A percentile compares a stretch with the other conserved stretches of the same genome.
These are phyloP conservation scores for Grammomys dolichurus DNA, from an alignment of 2,113 vertebrate species.

Conservation along the genomic window DNA sequence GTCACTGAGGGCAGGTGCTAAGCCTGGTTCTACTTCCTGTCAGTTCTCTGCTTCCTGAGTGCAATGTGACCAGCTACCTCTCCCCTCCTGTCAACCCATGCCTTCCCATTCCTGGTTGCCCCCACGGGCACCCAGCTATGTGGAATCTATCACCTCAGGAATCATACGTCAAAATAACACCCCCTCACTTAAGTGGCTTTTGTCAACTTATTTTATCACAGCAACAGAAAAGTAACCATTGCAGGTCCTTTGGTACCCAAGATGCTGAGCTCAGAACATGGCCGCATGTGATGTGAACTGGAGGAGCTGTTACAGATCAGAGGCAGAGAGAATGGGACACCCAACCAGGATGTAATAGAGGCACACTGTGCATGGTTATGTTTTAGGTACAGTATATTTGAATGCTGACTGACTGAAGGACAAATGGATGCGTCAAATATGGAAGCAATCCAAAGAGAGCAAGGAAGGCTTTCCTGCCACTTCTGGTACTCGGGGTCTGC, in stretches of 20 bases:
- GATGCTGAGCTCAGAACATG: too few relatives aligned
- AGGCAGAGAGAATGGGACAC: not conserved
- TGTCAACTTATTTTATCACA: not conserved
- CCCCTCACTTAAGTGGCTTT: not conserved
- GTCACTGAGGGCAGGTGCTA: too few relatives aligned
- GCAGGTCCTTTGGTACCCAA: not conserved
- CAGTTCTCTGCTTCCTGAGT: not conserved
- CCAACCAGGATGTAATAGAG: fast-evolving
- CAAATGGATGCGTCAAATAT: too few relatives aligned
- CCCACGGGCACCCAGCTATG: too few relatives aligned
- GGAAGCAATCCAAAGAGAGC: not conserved
- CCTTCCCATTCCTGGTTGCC: not conserved
- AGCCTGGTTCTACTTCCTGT: not conserved
- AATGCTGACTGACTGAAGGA: not conserved
- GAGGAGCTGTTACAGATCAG: not conserved
- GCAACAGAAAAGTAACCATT: not conserved
- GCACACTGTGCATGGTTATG: not conserved
- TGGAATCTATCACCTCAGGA: not conserved
- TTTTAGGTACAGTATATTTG: not conserved
- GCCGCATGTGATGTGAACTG: not conserved
- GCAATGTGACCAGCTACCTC: not conserved
- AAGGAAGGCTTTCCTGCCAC: not conserved
- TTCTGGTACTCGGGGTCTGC: fast-evolving
- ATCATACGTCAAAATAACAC: too few relatives aligned
- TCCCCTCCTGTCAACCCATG: too few relatives aligned